Evolutionary conservation across 2,888 invertebrate species (phyloP).

Genomic region (Phrixothrix hirtus): DNA sequence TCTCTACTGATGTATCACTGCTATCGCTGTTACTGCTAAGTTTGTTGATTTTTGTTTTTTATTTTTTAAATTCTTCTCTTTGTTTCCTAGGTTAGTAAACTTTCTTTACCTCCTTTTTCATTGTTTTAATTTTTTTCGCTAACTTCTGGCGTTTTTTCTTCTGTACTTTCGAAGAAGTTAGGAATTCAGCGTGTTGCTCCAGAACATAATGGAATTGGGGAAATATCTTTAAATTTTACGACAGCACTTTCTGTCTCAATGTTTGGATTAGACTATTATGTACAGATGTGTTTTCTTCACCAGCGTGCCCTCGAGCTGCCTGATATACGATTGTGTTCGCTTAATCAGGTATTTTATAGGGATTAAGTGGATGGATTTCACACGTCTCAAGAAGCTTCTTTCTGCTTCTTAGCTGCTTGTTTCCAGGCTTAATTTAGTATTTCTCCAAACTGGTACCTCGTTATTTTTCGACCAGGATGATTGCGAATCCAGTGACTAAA

Average conservation of each 20-base stretch:
- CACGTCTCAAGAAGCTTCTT: conserved; percentile 10
- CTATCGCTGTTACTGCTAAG: conserved; percentile 9
- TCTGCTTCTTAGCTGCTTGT: conserved; percentile 9
- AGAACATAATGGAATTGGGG: conserved; percentile 3
- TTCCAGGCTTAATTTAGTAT: conserved; percentile 13
- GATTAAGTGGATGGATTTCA: conserved; percentile 9
- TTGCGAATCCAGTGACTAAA: conserved; percentile 6
- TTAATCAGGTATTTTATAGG: conserved; percentile 2
- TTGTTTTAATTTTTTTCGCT: conserved; percentile 2
- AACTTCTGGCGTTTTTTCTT: conserved; percentile 2
- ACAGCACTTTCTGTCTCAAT: too few relatives aligned
- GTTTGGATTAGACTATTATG: too few relatives aligned
- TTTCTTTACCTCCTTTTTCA: conserved; percentile 1
- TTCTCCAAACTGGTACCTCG: conserved; percentile 9
- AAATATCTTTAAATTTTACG: conserved; percentile 9
- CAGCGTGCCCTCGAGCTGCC: too few relatives aligned
- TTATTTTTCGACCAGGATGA: conserved; percentile 13
- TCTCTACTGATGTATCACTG: conserved; percentile 7
- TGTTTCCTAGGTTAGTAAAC: too few relatives aligned
- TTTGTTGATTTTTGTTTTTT: conserved; percentile 16
- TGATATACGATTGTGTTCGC: not conserved
- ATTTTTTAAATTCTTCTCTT: conserved; percentile 7
- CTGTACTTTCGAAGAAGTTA: conserved; percentile 6
- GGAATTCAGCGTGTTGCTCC: conserved; percentile 1
- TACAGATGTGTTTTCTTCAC: too few relatives aligned